Base-by-base conservation (phyloP, 1,140 invertebrate species). In the Dreissena polymorpha region DNA sequence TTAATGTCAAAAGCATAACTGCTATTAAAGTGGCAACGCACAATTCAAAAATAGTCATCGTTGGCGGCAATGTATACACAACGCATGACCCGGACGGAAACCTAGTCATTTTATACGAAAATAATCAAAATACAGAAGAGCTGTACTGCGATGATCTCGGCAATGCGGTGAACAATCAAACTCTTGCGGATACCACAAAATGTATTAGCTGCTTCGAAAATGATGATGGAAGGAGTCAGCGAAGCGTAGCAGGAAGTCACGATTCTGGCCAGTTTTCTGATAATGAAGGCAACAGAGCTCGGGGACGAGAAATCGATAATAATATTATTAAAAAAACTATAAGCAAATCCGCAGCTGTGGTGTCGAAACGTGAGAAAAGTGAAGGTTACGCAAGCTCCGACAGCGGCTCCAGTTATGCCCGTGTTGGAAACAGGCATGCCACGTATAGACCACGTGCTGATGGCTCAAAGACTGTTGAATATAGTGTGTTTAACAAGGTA, bases 11-110 rank as follows among this genome's bases (percentile, higher is more conserved):
- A 84, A 73, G 64, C 64, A 81, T 84, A 21, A 53, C 57, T 57
- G 57, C 64, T 39, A 25, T 76, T 10, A 29, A 25, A 49, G 49
- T 65, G 14, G 50, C 21, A 53, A 70, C 23, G 8, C 53, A 27
- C n/a, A 65, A 51, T 23, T 23, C 23, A 18, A 39, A 69, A n/a
- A n/a, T 86, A 16, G 65, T 49, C 21, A 69, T 71, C 16, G 57
- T 84, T 10, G 57, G 72, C 13, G 63, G 65, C 10, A 78, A 84
- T 65, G 70, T 79, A 0, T 86, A 80, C 60, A 72, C 53, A n/a
- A 57, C 76, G 23, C 50, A 23, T 51, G 85, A 86, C 51, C 85
- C 83, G 12, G 85, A 86, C 60, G 85, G 85, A 14, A 86, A 86
- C 63, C 64, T 64, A 5, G 78, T 86, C 8, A 64, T 86, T 50